Evolutionary conservation across 2,113 vertebrate species (phyloP), one percentile per base, ranked within the genome.

Genomic region (Abramis brama): DNA sequence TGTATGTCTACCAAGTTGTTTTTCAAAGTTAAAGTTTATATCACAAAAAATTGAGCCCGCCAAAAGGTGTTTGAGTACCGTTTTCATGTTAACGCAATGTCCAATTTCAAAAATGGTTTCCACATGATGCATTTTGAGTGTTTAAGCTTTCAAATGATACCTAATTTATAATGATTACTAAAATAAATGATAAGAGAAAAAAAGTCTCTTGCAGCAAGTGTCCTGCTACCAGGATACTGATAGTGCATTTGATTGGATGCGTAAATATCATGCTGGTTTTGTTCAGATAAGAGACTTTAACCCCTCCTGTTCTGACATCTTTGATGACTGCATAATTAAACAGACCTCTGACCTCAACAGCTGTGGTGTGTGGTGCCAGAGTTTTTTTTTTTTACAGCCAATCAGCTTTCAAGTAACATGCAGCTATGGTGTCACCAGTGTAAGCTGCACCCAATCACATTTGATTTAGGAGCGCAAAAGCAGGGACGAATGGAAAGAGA

Each of bases 301-400:
- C 59, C 73, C 60, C 83, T 73, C 30, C 36, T 30, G 59, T 62
- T 30, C 33, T 39, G 77, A 60, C 33, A 70, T 70, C 64, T 68
- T 30, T n/a, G 62, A 70, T 70, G 30, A 85, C 73, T 83, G 76
- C 70, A 71, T 87, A 82, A 88, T 81, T 39, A 71, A 83, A 59
- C 33, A 78, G 76, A 83, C 62, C 85, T 50, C 70, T 70, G 83
- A 85, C 85, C 89, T 82, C 59, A 50, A 71, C 57, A 76, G 75
- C 50, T 79, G 83, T 66, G 43, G 21, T 43, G n/a, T 79, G 45
- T 55, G 21, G 19, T 9, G 8, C 19, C 23, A 68, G 30, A 27
- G 47, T 33, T 17, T 52, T 21, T 6, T 0, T 57, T 78, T 78
- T 19, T n/a, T 30, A 25, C 43, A 71, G 50, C 84, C 62, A 82